These are phyloP conservation scores for Apaloderma vittatum DNA, from an alignment of 2,113 vertebrate genomes.

Conservation along the genomic window DNA sequence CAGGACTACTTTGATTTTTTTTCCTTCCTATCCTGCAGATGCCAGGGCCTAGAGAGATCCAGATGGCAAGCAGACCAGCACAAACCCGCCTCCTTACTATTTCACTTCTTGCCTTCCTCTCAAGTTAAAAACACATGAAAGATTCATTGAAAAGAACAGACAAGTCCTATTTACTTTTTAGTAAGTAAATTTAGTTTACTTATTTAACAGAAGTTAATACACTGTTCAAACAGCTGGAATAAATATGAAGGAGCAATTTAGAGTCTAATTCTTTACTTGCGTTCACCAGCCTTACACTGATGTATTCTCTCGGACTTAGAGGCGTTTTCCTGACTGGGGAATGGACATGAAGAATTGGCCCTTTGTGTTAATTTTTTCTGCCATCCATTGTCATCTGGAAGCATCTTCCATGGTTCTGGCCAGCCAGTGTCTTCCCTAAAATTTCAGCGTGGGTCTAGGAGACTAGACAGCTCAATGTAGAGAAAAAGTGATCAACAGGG, in stretches of 20 bases:
- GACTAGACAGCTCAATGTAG: background rate
- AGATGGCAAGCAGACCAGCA: conserved; percentile 76
- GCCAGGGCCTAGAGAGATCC: conserved; percentile 73
- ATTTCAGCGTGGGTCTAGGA: background rate
- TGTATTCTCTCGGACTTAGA: background rate
- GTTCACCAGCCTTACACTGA: conserved; percentile 43
- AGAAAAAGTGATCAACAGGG: background rate
- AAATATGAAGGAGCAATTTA: conserved; percentile 50
- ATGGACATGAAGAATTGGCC: background rate
- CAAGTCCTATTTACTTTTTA: conserved; percentile 74
- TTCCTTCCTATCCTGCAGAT: conserved; percentile 72
- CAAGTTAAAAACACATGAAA: conserved; percentile 77
- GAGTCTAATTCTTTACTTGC: conserved; percentile 14
- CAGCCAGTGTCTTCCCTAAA: background rate
- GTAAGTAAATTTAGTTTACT: conserved; percentile 58
- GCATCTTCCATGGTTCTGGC: background rate
- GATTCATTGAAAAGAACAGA: conserved; percentile 64
- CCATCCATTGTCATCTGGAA: conserved; percentile 20
- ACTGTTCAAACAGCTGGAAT: conserved; percentile 43
- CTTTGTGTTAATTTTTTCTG: background rate
- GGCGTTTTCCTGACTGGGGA: background rate
- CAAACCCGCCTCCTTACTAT: conserved; percentile 61
- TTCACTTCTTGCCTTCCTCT: conserved; percentile 65
- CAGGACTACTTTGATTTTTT: conserved; percentile 72
- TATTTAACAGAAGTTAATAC: conserved; percentile 71